Base-by-base conservation (phyloP, 2,888 invertebrate species). In the Catocala nupta region DNA sequence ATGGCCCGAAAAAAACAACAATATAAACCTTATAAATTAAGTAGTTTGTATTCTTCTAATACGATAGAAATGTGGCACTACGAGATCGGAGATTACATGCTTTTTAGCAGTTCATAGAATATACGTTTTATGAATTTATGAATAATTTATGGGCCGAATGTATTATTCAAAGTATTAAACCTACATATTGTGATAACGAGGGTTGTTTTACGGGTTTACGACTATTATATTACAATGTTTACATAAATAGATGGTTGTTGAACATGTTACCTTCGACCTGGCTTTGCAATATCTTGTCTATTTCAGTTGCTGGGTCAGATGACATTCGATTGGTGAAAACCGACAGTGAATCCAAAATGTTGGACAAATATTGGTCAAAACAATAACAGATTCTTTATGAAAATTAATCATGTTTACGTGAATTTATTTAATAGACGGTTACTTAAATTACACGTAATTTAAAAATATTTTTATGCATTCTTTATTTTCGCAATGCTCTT, bases 21-120 rank as follows among this genome's bases (percentile, higher is more conserved):
- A 25, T 25, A 45, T 48, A 62, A 63, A 65, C 59, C 36, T 57
- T 62, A 73, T 68, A 73, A 74, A 77, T 63, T 63, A 75, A 71
- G 77, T 51, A 61, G 55, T 78, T 77, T 73, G 73, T 78, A 80
- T 78, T 79, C 78, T 65, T 58, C 11, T 44, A 57, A 65, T 63
- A 70, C 55, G 34, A 65, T 67, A 60, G 66, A 73, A 73, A 71
- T 68, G 68, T 69, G 71, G 48, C 73, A 70, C 53, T 62, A 48
- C 52, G 43, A 75, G 77, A 78, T 77, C 39, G 54, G 57, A 77
- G 78, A 79, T 79, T 66, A 75, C 43, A 59, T 7, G 51, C 62
- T 68, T 68, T 69, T 79, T 67, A 66, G 70, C 77, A 71, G 70
- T 73, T 75, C 77, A 72, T 70, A 78, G 71, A 72, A 69, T 64